Percentiles rank a stretch among this genome's conserved stretches.
Conservation (phyloP, 2,113 vertebrate species). For the Myotis davidii region DNA sequence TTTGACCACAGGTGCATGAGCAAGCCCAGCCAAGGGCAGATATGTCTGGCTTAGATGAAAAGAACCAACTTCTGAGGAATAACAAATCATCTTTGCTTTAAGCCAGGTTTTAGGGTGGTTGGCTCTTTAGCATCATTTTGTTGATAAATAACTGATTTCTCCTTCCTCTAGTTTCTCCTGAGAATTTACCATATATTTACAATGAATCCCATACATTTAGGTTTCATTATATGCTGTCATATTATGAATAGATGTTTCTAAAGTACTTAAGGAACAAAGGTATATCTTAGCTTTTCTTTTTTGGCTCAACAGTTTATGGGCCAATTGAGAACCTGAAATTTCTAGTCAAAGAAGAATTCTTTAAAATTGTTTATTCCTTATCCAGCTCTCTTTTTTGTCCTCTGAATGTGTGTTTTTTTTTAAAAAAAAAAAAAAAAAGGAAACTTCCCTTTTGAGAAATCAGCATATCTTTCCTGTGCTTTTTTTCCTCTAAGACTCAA, state of each 20-base stretch:
- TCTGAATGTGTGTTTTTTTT: background rate
- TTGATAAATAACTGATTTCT: background rate
- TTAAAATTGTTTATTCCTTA: constrained; percentile 3
- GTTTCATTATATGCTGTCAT: background rate
- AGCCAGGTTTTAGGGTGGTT: background rate
- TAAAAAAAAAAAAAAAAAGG: background rate
- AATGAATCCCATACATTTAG: background rate
- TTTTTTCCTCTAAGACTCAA: background rate
- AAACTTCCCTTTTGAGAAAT: background rate
- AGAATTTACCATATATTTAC: background rate
- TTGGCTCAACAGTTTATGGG: background rate
- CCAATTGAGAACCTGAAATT: background rate
- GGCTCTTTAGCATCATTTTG: background rate
- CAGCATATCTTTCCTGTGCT: background rate
- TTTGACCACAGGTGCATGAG: background rate
- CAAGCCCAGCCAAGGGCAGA: background rate
- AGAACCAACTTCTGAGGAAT: background rate
- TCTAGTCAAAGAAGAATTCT: background rate
- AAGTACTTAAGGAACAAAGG: background rate
- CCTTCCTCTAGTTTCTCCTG: background rate
- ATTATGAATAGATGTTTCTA: background rate
- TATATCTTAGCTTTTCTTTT: background rate
- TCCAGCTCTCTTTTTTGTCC: accelerated
- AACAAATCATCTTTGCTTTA: constrained; percentile 10
- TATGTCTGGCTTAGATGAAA: background rate